A percentile compares a stretch with the other conserved stretches of the same genome.
Evolutionary conservation across 2,888 invertebrate genomes (phyloP).

Genomic region (Amiota communis): DNA sequence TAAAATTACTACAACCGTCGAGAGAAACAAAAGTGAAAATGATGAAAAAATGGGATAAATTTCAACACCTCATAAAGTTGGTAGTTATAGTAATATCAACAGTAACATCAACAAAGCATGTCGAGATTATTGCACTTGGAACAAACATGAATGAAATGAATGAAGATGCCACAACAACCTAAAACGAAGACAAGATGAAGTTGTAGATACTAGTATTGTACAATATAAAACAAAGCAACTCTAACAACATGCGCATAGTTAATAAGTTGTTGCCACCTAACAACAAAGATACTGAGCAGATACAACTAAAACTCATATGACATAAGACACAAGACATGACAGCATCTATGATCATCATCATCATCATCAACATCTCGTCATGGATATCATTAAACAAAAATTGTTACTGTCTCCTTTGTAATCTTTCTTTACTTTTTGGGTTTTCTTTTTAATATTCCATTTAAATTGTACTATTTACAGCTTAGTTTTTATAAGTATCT

Average conservation of each 20-base stretch:
- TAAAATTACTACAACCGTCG: constrained; percentile 10
- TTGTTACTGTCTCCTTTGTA: not conserved
- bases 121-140: constrained; percentile 19
- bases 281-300: not conserved
- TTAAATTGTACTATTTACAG: not conserved
- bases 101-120: constrained; percentile 2
- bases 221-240: not conserved
- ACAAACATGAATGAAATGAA: constrained; percentile 4
- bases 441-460: not conserved
- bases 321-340: constrained; percentile 19
- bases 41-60: not conserved
- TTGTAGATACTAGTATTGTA: not conserved
- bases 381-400: no score
- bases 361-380: not conserved
- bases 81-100: no score
- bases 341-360: not conserved
- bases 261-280: constrained; percentile 7
- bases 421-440: not conserved
- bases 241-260: constrained; percentile 19
- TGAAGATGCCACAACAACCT: not conserved
- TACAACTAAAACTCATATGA: not conserved
- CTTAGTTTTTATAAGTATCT: not conserved
- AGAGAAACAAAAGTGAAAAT: not conserved
- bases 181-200: not conserved
- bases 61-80: constrained; percentile 1